phyloP scores from a whole-genome alignment of 2,797 vertebrate genomes.

The Sebastes matsubarae region DNA sequence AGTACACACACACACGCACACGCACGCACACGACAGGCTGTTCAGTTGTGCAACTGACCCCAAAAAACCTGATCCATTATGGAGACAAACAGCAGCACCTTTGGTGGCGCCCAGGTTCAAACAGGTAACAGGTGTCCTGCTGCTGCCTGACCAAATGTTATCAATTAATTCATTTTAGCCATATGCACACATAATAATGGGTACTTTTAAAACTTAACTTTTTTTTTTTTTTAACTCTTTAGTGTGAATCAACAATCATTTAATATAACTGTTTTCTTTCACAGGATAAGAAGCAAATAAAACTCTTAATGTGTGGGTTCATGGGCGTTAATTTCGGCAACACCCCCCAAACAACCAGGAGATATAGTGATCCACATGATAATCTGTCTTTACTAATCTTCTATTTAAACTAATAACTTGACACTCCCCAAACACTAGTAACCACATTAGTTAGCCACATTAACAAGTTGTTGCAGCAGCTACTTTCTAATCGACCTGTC shows the following conservation, averaged over 20 bases:
- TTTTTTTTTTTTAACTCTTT: neutral
- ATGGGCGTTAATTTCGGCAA: neutral
- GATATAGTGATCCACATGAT: too few relatives aligned
- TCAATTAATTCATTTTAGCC: neutral
- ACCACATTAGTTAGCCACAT: too few relatives aligned
- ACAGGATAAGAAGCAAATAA: neutral
- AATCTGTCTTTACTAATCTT: neutral
- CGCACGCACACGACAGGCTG: neutral
- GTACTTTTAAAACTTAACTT: neutral
- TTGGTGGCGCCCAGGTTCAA: slow-evolving; percentile 37
- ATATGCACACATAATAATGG: neutral
- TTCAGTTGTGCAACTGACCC: slow-evolving; percentile 17
- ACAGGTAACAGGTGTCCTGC: slow-evolving; percentile 7
- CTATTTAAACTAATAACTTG: neutral
- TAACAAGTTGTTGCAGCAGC: too few relatives aligned
- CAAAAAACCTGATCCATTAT: slow-evolving; percentile 23
- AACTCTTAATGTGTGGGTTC: rapidly evolving
- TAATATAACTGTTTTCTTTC: neutral
- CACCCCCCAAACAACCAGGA: neutral
- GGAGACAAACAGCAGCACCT: neutral
- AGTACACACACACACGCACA: neutral
- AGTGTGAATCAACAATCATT: neutral
- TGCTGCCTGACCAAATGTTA: neutral
- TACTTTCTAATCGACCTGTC: neutral
- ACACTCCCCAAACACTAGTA: rapidly evolving